Evolutionary conservation across 2,797 vertebrate genomes (phyloP).

Genomic region (Rhinoraja longicauda): DNA sequence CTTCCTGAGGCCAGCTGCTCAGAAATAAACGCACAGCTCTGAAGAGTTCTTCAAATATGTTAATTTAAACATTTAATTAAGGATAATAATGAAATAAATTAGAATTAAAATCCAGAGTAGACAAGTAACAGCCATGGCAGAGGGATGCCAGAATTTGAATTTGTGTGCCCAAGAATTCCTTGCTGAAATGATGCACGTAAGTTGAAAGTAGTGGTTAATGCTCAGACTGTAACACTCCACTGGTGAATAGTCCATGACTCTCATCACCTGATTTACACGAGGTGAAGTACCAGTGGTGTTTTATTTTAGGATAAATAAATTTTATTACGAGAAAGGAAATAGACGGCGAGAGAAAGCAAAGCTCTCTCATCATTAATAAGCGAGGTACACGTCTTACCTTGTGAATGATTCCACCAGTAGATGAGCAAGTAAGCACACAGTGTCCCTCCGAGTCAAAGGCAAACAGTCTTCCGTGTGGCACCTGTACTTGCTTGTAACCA

Average conservation of each 20-base stretch:
- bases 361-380: conserved; percentile 19
- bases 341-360: not conserved
- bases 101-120: not conserved
- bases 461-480: conserved; percentile 83
- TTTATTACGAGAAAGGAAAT: not conserved
- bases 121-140: not conserved
- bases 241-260: not conserved
- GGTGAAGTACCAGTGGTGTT: not conserved
- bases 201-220: not conserved
- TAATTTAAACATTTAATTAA: not conserved
- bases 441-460: conserved; percentile 93
- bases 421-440: conserved; percentile 84
- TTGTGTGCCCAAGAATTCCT: too few relatives aligned
- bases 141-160: too few relatives aligned
- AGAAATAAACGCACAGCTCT: not conserved
- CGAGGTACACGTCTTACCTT: conserved; percentile 57
- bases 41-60: not conserved
- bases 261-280: not conserved
- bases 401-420: conserved; percentile 78
- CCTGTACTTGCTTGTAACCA: conserved; percentile 85
- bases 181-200: too few relatives aligned
- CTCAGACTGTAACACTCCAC: not conserved
- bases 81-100: not conserved
- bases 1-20: not conserved
- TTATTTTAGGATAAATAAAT: not conserved